Conservation (phyloP, 2,888 invertebrate species). For the Pyralis farinalis region DNA sequence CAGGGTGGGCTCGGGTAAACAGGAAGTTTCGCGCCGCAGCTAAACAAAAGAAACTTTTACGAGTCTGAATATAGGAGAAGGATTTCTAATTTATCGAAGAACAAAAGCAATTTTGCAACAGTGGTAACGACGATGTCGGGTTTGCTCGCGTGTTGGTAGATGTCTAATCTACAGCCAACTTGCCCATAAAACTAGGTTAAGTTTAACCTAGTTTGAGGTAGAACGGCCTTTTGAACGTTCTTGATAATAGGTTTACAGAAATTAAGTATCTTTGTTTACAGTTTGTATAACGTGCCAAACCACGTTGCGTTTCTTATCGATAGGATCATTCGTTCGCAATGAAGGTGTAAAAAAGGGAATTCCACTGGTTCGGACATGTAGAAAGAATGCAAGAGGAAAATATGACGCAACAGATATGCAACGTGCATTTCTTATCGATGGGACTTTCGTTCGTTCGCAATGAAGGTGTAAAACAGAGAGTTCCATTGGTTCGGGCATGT, state of each 20-base stretch:
- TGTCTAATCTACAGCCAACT: constrained; percentile 53
- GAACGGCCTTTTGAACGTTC: constrained; percentile 37
- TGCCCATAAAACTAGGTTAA: constrained; percentile 42
- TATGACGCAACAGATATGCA: no score
- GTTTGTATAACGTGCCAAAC: background rate
- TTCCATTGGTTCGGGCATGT: no score
- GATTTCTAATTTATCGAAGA: constrained; percentile 55
- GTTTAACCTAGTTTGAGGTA: constrained; percentile 46
- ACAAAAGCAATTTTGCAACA: constrained; percentile 62
- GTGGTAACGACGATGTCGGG: constrained; percentile 39
- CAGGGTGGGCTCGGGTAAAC: constrained; percentile 26
- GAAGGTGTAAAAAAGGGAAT: no score
- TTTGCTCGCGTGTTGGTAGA: constrained; percentile 43
- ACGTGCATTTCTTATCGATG: no score
- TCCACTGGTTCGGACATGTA: no score
- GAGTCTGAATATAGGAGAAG: constrained; percentile 36
- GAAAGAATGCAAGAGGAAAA: no score
- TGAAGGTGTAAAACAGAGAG: no score
- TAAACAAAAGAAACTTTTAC: constrained; percentile 36
- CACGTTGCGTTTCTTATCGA: constrained; percentile 2
- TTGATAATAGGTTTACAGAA: constrained; percentile 18
- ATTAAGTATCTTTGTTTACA: background rate
- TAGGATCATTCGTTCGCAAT: no score
- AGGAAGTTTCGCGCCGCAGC: constrained; percentile 32
- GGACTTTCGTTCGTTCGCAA: no score